Percentiles rank a stretch among this genome's conserved stretches.
These are phyloP conservation scores for Lacanobia oleracea DNA, from an alignment of 2,888 invertebrate genomes.

Conservation along the genomic window DNA sequence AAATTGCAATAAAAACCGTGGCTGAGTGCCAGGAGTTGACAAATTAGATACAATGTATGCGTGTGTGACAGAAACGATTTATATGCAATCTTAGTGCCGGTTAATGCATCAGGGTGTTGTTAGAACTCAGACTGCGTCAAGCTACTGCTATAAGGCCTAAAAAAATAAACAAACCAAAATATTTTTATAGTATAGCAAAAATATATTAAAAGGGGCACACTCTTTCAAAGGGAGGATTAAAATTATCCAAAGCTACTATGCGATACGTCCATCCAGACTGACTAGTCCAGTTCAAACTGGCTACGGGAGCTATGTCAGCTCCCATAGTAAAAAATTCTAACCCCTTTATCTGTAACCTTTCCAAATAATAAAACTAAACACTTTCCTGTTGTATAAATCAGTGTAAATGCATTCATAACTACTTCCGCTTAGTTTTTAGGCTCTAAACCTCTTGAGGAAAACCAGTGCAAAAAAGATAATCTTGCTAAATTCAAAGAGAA, in stretches of 20 bases:
- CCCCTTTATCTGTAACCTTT: neutral
- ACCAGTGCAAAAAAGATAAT: conserved; percentile 38
- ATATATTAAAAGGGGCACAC: neutral
- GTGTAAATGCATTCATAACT: neutral
- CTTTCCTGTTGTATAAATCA: conserved; percentile 21
- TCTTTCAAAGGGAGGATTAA: too few species aligned
- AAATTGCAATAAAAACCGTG: conserved; percentile 52
- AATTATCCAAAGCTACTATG: neutral
- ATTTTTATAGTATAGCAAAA: neutral
- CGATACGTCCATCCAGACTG: neutral
- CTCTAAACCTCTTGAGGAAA: conserved; percentile 18
- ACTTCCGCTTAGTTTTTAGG: neutral
- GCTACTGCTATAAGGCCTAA: neutral
- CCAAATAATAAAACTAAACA: neutral
- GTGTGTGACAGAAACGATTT: conserved; percentile 24
- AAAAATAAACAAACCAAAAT: neutral
- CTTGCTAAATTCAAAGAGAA: conserved; percentile 48
- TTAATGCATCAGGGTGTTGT: neutral
- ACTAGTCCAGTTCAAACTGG: too few species aligned
- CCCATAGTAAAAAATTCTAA: too few species aligned
- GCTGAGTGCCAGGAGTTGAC: conserved; percentile 50
- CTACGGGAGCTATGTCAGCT: too few species aligned
- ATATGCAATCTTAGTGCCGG: conserved; percentile 10
- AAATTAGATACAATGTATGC: conserved; percentile 29
- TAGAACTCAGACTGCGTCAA: neutral